Percentiles rank a stretch among this genome's conserved stretches.
Conservation (phyloP, 2,797 vertebrate species). For the Astyanax mexicanus region DNA sequence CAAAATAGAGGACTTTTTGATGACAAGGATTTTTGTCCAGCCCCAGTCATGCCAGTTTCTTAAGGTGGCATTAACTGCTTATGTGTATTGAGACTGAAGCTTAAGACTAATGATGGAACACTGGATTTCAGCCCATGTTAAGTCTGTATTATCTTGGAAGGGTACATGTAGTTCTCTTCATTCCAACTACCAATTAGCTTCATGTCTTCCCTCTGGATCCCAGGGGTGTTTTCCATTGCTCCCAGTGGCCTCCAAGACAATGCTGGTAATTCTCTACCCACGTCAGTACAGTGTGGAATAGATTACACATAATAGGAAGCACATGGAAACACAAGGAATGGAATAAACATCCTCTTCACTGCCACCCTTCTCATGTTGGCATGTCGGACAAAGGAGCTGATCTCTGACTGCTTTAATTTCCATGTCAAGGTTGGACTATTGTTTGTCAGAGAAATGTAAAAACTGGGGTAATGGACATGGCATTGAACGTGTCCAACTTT, state of each 20-base stretch:
- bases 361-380: constrained; percentile 30
- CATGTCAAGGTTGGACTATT: constrained; percentile 41
- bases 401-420: not conserved
- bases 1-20: too few species aligned
- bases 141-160: not conserved
- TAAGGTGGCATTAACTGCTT: not conserved
- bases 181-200: not conserved
- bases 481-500: not conserved
- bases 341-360: constrained; percentile 48
- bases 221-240: not conserved
- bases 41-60: too few species aligned
- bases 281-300: constrained; percentile 37
- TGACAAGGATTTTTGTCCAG: too few species aligned
- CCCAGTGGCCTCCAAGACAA: not conserved
- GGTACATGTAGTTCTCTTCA: constrained; percentile 23
- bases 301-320: constrained; percentile 52
- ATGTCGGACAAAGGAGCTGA: constrained; percentile 18
- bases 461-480: constrained; percentile 7
- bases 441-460: constrained; percentile 41
- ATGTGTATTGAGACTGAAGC: not conserved
- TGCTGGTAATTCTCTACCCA: not conserved
- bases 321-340: constrained; percentile 52
- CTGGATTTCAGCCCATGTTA: not conserved
- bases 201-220: not conserved
- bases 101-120: not conserved